phyloP scores from a whole-genome alignment of 2,113 vertebrate species.

The Phalacrocorax brasilianus region DNA sequence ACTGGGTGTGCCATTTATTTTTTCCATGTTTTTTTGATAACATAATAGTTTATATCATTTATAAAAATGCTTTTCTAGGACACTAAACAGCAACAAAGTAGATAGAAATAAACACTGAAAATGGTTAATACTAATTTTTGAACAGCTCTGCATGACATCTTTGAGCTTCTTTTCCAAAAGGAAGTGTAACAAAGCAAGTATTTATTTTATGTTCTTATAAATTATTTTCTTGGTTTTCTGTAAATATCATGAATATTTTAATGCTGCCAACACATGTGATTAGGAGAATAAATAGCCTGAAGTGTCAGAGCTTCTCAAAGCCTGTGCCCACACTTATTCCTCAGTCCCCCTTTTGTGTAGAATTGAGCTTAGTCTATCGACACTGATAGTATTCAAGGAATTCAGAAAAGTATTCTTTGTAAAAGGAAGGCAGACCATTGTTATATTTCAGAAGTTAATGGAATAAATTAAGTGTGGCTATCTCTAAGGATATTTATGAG shows the following conservation, averaged over 20 bases:
- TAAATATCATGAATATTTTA: background rate
- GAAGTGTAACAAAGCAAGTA: background rate
- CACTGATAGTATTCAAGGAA: background rate
- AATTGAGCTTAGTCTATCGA: background rate
- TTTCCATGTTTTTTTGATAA: background rate
- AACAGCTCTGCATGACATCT: background rate
- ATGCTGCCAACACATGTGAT: background rate
- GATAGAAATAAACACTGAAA: background rate
- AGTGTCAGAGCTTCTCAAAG: background rate
- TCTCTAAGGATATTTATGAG: background rate
- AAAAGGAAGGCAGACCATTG: background rate
- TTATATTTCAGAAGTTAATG: background rate
- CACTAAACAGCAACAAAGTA: background rate
- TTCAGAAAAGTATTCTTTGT: background rate
- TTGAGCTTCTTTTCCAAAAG: background rate
- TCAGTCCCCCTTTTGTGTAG: too few species aligned
- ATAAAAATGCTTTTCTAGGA: background rate
- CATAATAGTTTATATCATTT: background rate
- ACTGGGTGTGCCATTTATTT: background rate
- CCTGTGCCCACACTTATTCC: background rate
- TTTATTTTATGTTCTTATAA: constrained; percentile 22
- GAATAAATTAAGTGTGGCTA: background rate
- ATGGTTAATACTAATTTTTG: background rate
- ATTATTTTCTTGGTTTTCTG: background rate
- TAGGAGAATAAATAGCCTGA: background rate